phyloP scores from a whole-genome alignment of 2,797 vertebrate genomes.

The Choloepus didactylus region DNA sequence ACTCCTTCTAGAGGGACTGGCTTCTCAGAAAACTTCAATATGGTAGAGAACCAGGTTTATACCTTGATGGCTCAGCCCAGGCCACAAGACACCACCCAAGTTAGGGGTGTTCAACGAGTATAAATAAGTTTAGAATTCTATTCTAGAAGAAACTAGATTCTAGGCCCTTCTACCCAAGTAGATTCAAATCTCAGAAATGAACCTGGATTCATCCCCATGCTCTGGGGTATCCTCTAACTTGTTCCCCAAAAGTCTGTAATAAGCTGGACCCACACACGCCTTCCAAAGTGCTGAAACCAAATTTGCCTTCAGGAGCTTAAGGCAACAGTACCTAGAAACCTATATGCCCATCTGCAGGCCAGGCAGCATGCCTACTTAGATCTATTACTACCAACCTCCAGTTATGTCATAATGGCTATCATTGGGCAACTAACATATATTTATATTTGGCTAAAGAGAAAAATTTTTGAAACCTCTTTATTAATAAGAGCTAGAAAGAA shows the following conservation, averaged over 20 bases:
- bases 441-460: background rate
- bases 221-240: background rate
- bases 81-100: background rate
- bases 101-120: background rate
- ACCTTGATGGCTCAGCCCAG: background rate
- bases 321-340: background rate
- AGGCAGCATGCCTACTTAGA: background rate
- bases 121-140: conserved; percentile 35
- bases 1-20: background rate
- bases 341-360: background rate
- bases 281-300: conserved; percentile 26
- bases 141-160: background rate
- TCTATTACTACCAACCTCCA: background rate
- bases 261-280: background rate
- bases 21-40: background rate
- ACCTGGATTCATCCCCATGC: background rate
- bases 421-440: background rate
- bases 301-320: background rate
- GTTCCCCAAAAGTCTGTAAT: background rate
- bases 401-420: background rate
- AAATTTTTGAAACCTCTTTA: conserved; percentile 40
- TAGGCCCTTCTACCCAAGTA: background rate
- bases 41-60: background rate
- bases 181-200: conserved; percentile 11
- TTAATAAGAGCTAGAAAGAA: conserved; percentile 45